These are phyloP conservation scores for Clupea harengus DNA, from an alignment of 2,113 vertebrate genomes.

Conservation along the genomic window DNA sequence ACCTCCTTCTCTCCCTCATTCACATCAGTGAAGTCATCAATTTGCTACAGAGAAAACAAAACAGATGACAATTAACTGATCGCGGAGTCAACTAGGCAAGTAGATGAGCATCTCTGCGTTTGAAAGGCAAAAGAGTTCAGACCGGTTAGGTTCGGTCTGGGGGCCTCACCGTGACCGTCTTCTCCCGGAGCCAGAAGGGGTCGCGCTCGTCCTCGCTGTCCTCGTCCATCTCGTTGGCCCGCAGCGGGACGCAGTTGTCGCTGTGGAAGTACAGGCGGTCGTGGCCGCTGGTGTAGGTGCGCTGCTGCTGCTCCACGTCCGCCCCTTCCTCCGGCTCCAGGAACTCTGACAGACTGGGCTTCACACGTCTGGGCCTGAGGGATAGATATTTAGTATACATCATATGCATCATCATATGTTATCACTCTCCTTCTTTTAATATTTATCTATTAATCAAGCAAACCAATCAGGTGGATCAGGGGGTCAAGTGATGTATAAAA, in stretches of 20 bases:
- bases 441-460: not conserved
- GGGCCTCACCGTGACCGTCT: slow-evolving; percentile 81
- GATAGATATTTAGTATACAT: not conserved
- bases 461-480: not conserved
- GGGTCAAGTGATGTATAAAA: no score
- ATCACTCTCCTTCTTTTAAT: not conserved
- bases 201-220: slow-evolving; percentile 88
- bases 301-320: slow-evolving; percentile 85
- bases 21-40: slow-evolving; percentile 96
- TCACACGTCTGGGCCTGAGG: slow-evolving; percentile 81
- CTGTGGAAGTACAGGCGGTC: slow-evolving; percentile 89
- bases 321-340: slow-evolving; percentile 82
- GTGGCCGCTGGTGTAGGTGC: slow-evolving; percentile 84
- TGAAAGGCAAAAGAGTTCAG: no score
- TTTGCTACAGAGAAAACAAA: slow-evolving; percentile 78
- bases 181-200: slow-evolving; percentile 86
- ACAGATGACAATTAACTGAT: not conserved
- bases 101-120: no score
- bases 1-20: slow-evolving; percentile 99
- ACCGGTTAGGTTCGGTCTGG: no score
- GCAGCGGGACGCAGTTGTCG: slow-evolving; percentile 82
- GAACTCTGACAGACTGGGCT: slow-evolving; percentile 87
- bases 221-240: slow-evolving; percentile 87
- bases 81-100: no score
- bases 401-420: not conserved